These are phyloP conservation scores for Campaea margaritaria DNA, from an alignment of 2,888 invertebrate species.

Conservation along the genomic window DNA sequence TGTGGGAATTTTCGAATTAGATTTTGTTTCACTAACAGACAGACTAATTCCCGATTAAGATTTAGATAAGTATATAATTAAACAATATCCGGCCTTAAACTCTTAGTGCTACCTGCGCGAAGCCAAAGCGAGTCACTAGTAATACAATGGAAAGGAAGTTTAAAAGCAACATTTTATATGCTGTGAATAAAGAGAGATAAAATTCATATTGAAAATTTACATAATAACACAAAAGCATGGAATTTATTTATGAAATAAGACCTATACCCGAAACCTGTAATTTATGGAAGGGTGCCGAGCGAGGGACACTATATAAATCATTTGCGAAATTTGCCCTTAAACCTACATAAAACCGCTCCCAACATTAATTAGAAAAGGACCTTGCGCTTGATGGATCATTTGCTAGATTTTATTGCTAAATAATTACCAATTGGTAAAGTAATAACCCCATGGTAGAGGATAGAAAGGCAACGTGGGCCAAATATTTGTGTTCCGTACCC, in stretches of 20 bases:
- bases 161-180: background rate
- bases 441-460: constrained; percentile 8
- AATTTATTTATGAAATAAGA: constrained; percentile 56
- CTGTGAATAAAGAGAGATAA: constrained; percentile 25
- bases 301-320: constrained; percentile 57
- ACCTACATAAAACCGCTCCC: constrained; percentile 40
- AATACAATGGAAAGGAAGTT: constrained; percentile 2
- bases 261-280: constrained; percentile 51
- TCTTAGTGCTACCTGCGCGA: too few relatives aligned
- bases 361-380: constrained; percentile 47
- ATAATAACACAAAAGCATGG: constrained; percentile 38
- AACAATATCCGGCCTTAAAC: too few relatives aligned
- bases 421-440: constrained; percentile 25
- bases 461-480: background rate
- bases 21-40: too few relatives aligned
- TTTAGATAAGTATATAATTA: too few relatives aligned
- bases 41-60: too few relatives aligned
- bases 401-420: constrained; percentile 28
- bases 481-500: background rate
- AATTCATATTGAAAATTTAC: constrained; percentile 36
- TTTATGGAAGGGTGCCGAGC: constrained; percentile 52
- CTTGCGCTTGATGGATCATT: constrained; percentile 38
- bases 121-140: too few relatives aligned
- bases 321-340: constrained; percentile 50
- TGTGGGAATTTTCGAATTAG: too few relatives aligned